phyloP scores from a whole-genome alignment of 1,140 invertebrate genomes.

The Oreohelix idahoensis region DNA sequence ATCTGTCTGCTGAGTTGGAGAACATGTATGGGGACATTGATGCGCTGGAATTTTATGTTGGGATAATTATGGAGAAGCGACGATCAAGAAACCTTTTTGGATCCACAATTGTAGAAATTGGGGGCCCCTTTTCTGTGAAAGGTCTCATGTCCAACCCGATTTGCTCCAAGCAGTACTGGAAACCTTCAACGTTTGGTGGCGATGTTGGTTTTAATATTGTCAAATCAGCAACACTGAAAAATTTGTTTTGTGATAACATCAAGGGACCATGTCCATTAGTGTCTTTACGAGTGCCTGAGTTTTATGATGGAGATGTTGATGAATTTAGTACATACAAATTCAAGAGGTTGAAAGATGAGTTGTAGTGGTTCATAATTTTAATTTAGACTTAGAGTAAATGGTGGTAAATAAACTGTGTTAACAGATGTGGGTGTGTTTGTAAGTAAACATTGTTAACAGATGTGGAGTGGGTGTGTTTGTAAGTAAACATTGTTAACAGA shows the following conservation, averaged over 20 bases:
- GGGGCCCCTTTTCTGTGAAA: constrained; percentile 73
- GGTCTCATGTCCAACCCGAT: constrained; percentile 73
- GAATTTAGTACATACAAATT: constrained; percentile 28
- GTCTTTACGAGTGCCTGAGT: constrained; percentile 68
- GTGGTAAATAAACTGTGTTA: too few relatives aligned
- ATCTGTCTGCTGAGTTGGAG: constrained; percentile 70
- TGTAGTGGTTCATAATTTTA: too few relatives aligned
- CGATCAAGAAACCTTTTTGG: constrained; percentile 65
- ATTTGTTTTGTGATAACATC: constrained; percentile 73
- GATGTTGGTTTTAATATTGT: constrained; percentile 73
- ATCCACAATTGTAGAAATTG: constrained; percentile 72
- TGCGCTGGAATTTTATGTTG: constrained; percentile 73
- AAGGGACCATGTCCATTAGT: constrained; percentile 68
- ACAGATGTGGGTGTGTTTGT: too few relatives aligned
- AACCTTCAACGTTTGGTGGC: constrained; percentile 75
- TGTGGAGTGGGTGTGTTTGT: too few relatives aligned
- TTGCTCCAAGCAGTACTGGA: constrained; percentile 73
- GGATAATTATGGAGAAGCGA: constrained; percentile 70
- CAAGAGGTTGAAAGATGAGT: constrained; percentile 7
- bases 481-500: too few relatives aligned
- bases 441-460: too few relatives aligned
- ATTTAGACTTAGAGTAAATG: too few relatives aligned
- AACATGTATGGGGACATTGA: constrained; percentile 73
- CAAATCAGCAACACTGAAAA: constrained; percentile 70
- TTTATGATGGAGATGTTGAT: constrained; percentile 49